A percentile compares a stretch with the other conserved stretches of the same genome.
Evolutionary conservation across 2,113 vertebrate genomes (phyloP).

Genomic region (Ptychochromis oligacanthus): DNA sequence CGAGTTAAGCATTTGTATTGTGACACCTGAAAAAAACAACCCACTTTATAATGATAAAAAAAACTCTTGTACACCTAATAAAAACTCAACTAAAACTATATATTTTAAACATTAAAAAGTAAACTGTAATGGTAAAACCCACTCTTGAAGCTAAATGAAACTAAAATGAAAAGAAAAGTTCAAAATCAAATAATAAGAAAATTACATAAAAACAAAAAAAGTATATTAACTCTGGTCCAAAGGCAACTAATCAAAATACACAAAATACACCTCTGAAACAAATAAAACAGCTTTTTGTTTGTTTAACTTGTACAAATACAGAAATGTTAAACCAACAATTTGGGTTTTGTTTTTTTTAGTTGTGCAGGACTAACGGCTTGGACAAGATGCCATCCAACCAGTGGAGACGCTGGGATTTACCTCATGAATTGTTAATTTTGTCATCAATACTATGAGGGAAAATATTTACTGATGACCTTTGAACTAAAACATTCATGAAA

Average conservation of each 20-base stretch:
- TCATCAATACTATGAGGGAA: too few species aligned
- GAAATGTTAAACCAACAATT: neutral
- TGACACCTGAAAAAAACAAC: neutral
- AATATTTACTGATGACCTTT: too few species aligned
- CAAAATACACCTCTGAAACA: neutral
- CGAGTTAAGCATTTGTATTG: neutral
- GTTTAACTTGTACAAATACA: neutral
- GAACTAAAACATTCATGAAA: too few species aligned
- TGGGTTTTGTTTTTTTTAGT: neutral
- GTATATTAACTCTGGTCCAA: neutral
- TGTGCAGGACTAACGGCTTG: too few species aligned
- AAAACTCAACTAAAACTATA: neutral
- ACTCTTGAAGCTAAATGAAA: neutral
- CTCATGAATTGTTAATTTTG: too few species aligned
- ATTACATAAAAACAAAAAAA: rapidly evolving
- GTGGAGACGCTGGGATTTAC: too few species aligned
- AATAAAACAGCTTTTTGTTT: neutral
- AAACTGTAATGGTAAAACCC: neutral
- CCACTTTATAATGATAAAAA: neutral
- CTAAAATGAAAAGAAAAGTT: neutral
- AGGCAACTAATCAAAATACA: neutral
- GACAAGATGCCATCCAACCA: too few species aligned
- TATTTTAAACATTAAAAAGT: neutral
- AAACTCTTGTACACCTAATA: neutral
- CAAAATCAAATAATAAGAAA: neutral